These are phyloP conservation scores for Drosophila subquinaria DNA, from an alignment of 2,888 invertebrate species.

Conservation along the genomic window DNA sequence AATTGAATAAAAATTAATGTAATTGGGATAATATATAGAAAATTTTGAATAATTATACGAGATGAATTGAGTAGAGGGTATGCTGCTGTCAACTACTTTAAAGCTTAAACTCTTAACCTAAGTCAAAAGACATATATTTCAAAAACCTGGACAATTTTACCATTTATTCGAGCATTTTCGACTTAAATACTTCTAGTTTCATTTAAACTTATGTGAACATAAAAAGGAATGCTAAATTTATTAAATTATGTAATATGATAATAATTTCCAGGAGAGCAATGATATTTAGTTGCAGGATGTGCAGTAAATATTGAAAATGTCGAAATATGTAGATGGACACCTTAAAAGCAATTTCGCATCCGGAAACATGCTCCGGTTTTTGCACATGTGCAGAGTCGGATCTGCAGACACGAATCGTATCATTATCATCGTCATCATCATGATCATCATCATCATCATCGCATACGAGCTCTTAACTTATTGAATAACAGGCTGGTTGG, in stretches of 20 bases:
- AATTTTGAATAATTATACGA: too few relatives aligned
- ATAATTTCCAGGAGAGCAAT: not conserved
- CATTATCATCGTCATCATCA: constrained; percentile 33
- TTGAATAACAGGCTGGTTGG: constrained; percentile 68
- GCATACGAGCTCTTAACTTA: constrained; percentile 47
- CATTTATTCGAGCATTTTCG: too few relatives aligned
- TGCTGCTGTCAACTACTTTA: too few relatives aligned
- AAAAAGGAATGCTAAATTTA: too few relatives aligned
- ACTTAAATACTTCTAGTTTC: too few relatives aligned
- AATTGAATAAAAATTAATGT: too few relatives aligned
- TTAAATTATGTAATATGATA: not conserved
- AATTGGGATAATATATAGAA: too few relatives aligned
- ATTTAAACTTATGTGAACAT: too few relatives aligned
- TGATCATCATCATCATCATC: constrained; percentile 35
- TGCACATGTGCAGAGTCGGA: constrained; percentile 28
- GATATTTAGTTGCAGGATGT: constrained; percentile 9
- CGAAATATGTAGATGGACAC: constrained; percentile 16
- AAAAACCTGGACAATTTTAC: too few relatives aligned
- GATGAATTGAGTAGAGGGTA: too few relatives aligned
- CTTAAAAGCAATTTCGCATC: constrained; percentile 52
- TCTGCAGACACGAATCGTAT: constrained; percentile 11
- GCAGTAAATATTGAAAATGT: constrained; percentile 1
- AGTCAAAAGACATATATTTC: too few relatives aligned
- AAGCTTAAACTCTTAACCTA: too few relatives aligned
- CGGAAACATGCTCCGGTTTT: constrained; percentile 62